Base-by-base conservation (phyloP, 2,888 invertebrate genomes). In the Apeira syringaria region DNA sequence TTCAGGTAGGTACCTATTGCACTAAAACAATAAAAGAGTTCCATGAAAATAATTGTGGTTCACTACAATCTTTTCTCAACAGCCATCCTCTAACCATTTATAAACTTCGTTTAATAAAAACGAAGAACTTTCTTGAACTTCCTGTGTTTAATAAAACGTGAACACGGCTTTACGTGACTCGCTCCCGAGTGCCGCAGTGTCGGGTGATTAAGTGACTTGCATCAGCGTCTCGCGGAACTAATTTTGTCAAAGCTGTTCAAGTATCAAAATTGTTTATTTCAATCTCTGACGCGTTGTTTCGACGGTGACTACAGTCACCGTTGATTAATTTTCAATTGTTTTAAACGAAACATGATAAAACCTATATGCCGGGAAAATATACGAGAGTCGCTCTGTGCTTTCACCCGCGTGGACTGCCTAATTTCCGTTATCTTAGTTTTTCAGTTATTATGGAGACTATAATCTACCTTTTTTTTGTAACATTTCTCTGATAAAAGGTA, bases 191-290 rank as follows among this genome's bases (percentile, higher is more conserved):
- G 38, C 45, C 45, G 45, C 1, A 31, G 45, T 31, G 36, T 26
- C 15, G 31, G 22, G 59, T 68, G 68, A 64, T 68, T 64, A 66
- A 66, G 64, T 66, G 66, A 68, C 66, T 66, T 68, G 64, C 64
- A 60, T 50, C 53, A 53, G 48, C 35, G 40, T 38, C 43, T 44
- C 43, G 43, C 42, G 51, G 50, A 37, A 51, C 44, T 53, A 59
- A 65, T 66, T 60, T 60, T 65, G 60, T 59, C 59, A 58, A 55
- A 57, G 55, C 53, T 50, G 59, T 52, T 55, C 48, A 42, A 44
- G 38, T 51, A 54, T 50, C 57, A 59, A 64, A 61, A n/a, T n/a
- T n/a, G n/a, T 66, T 52, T 47, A 50, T 50, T 55, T 18, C 47
- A 37, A 49, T 44, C 43, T 12, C 25, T 47, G 18, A 41, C 10